Evolutionary conservation across 2,888 invertebrate genomes (phyloP).

Genomic region (Morpho deidamia): DNA sequence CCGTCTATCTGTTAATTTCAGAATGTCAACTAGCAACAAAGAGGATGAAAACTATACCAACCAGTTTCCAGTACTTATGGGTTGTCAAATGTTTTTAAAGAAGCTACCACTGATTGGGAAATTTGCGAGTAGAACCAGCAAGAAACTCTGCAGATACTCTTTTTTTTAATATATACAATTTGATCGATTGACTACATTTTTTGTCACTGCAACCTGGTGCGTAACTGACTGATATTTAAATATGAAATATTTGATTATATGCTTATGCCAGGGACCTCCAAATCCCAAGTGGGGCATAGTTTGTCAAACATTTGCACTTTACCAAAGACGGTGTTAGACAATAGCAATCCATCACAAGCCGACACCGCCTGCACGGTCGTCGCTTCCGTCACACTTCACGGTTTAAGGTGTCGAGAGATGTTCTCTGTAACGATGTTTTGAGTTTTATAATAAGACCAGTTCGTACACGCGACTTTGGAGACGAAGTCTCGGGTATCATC

Average conservation of each 20-base stretch:
- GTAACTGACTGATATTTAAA: neutral
- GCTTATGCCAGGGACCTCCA: neutral
- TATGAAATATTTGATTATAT: neutral
- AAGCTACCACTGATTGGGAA: no score
- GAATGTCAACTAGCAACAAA: neutral
- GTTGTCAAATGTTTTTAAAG: neutral
- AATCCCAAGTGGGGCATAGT: neutral
- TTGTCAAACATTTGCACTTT: conserved; percentile 7
- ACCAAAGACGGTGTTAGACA: conserved; percentile 5
- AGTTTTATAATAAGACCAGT: neutral
- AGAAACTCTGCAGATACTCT: no score
- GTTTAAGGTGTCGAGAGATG: conserved; percentile 6
- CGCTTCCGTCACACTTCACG: conserved; percentile 19
- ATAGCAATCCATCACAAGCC: conserved; percentile 7
- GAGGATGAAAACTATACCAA: neutral
- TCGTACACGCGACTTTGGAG: no score
- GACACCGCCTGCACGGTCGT: conserved; percentile 6
- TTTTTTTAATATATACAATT: no score
- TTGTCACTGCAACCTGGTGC: no score
- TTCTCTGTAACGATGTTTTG: neutral
- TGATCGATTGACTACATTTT: no score
- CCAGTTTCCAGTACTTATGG: neutral
- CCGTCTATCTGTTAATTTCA: no score
- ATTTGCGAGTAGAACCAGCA: no score
- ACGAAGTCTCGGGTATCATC: no score